Percentiles rank a stretch among this genome's conserved stretches.
Conservation (phyloP, 2,888 invertebrate genomes). For the Syrista parreyssii region DNA sequence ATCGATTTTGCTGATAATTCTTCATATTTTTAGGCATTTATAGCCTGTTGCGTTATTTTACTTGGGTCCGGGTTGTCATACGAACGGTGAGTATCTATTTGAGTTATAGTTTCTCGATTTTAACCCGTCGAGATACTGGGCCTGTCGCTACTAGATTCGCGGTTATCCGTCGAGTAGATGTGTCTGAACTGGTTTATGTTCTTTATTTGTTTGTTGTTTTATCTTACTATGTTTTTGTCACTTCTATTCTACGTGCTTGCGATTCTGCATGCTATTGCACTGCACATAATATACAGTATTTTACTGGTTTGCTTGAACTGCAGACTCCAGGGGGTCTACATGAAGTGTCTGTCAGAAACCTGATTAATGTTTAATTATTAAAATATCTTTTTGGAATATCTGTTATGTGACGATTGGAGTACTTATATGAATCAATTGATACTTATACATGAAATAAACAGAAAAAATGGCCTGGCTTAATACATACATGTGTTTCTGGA, state of each 20-base stretch:
- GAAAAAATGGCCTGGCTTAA: background rate
- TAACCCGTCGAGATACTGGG: background rate
- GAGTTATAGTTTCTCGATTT: background rate
- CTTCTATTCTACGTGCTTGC: background rate
- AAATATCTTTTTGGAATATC: background rate
- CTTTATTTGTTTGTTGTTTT: background rate
- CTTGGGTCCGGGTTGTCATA: background rate
- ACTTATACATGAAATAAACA: background rate
- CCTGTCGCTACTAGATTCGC: conserved; percentile 9
- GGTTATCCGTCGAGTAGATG: conserved; percentile 22
- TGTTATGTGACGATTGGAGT: background rate
- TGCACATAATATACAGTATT: background rate
- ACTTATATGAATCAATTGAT: background rate
- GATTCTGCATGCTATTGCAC: background rate
- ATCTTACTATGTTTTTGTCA: background rate
- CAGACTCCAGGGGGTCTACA: background rate
- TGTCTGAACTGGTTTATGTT: background rate
- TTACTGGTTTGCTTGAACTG: background rate
- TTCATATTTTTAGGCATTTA: background rate
- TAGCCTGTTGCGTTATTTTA: background rate
- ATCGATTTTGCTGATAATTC: conserved; percentile 12
- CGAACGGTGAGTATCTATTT: background rate
- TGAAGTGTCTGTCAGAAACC: background rate
- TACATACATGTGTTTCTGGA: background rate
- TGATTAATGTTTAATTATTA: background rate